Evolutionary conservation across 1,140 invertebrate species (phyloP).

Genomic region (Drosophila ironensis): DNA sequence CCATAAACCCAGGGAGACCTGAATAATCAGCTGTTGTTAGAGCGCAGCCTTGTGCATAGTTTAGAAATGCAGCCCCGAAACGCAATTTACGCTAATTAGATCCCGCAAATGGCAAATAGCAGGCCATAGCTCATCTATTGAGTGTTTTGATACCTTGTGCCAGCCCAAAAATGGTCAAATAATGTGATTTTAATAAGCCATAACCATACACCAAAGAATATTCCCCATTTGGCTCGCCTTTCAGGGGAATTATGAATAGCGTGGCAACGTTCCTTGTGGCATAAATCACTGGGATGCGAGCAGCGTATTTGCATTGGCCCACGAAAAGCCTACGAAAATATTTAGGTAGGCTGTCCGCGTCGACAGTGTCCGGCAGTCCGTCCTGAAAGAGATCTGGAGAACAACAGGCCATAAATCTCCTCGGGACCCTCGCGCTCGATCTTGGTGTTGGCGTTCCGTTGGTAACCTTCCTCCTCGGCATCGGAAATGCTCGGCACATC

Average conservation of each 20-base stretch:
- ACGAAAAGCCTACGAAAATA: conserved; percentile 57
- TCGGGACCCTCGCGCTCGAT: neutral
- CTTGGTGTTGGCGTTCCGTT: conserved; percentile 39
- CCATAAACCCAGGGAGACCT: neutral
- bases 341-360: conserved; percentile 72
- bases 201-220: conserved; percentile 47
- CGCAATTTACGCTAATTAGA: conserved; percentile 34
- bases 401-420: conserved; percentile 64
- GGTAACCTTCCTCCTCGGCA: conserved; percentile 9
- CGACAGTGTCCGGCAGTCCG: conserved; percentile 48
- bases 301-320: conserved; percentile 62
- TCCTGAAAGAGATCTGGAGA: conserved; percentile 1
- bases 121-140: conserved; percentile 18
- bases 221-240: conserved; percentile 17
- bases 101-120: conserved; percentile 25
- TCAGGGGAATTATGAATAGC: conserved; percentile 19
- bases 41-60: conserved; percentile 1
- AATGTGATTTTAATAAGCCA: conserved; percentile 68
- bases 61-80: conserved; percentile 10
- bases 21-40: neutral
- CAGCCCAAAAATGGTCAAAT: conserved; percentile 22
- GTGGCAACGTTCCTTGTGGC: neutral
- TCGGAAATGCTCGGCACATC: conserved; percentile 47
- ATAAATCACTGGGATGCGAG: conserved; percentile 30
- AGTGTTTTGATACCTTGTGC: conserved; percentile 55